Percentiles rank a stretch among this genome's conserved stretches.
Evolutionary conservation across 2,797 vertebrate genomes (phyloP).

Genomic region (Apogon hyalosoma): DNA sequence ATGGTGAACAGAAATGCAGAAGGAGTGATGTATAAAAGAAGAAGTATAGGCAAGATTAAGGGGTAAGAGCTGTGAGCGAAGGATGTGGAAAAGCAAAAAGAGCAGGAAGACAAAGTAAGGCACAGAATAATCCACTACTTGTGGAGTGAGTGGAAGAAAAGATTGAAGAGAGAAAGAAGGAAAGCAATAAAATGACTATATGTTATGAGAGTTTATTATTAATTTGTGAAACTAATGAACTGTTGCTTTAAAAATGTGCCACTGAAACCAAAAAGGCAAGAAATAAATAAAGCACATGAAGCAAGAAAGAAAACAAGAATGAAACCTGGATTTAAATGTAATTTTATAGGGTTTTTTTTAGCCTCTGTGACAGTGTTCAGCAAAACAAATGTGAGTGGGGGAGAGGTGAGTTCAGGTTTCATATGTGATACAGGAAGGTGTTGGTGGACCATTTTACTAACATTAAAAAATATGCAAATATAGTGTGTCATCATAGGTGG

Average conservation of each 20-base stretch:
- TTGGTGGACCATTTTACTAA: slow-evolving; percentile 7
- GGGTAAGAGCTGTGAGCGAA: slow-evolving; percentile 8
- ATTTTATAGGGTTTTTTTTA: not conserved
- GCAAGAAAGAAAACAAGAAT: not conserved
- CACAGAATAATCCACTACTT: slow-evolving; percentile 40
- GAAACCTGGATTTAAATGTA: not conserved
- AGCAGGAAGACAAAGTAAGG: slow-evolving; percentile 26
- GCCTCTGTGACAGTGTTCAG: not conserved
- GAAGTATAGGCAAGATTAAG: slow-evolving; percentile 22
- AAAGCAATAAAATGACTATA: slow-evolving; percentile 16
- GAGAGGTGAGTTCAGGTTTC: slow-evolving; percentile 12
- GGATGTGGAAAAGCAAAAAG: slow-evolving; percentile 10
- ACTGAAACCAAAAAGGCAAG: not conserved
- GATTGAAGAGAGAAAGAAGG: not conserved
- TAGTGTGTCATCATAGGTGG: not conserved
- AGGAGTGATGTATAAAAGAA: slow-evolving; percentile 4
- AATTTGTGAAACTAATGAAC: not conserved
- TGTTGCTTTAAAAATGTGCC: not conserved
- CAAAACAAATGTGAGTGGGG: not conserved
- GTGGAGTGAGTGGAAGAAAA: slow-evolving; percentile 20
- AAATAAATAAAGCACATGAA: not conserved
- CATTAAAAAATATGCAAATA: slow-evolving; percentile 12
- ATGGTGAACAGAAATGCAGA: not conserved
- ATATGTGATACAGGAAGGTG: slow-evolving; percentile 14
- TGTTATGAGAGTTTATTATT: slow-evolving; percentile 34